Conservation (phyloP, 53 echinoderm and acorn worm genomes). For the Holothuria scabra region DNA sequence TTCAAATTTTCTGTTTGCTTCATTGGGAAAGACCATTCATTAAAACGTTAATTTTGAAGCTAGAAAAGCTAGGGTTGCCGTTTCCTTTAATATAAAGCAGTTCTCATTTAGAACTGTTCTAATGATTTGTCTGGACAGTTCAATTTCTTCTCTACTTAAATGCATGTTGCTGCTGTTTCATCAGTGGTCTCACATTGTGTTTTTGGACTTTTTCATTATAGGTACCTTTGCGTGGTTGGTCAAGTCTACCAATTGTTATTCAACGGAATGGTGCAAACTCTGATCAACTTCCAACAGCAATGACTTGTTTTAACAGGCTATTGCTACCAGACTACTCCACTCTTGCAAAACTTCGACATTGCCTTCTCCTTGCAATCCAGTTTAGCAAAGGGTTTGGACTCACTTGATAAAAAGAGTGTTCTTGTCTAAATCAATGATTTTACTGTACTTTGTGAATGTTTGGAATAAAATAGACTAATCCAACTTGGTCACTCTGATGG, state of each 20-base stretch:
- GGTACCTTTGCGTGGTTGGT: constrained; percentile 91
- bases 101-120: too few relatives aligned
- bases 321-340: constrained; percentile 83
- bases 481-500: too few relatives aligned
- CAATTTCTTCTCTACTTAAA: too few relatives aligned
- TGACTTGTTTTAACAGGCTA: constrained; percentile 97
- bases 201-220: constrained; percentile 15
- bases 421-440: not conserved
- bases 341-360: constrained; percentile 60
- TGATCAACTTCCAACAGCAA: constrained; percentile 92
- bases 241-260: constrained; percentile 91
- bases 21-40: too few relatives aligned
- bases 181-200: not conserved
- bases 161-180: too few relatives aligned
- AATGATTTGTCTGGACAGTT: too few relatives aligned
- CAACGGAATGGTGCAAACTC: constrained; percentile 94
- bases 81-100: too few relatives aligned
- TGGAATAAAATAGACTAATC: too few relatives aligned
- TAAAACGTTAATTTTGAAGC: too few relatives aligned
- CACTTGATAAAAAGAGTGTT: constrained; percentile 40
- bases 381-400: constrained; percentile 93
- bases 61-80: too few relatives aligned
- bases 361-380: constrained; percentile 79
- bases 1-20: too few relatives aligned
- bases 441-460: too few relatives aligned